A percentile compares a stretch with the other conserved stretches of the same genome.
Conservation (phyloP, 2,797 vertebrate species). For the Sebastes diploproa region DNA sequence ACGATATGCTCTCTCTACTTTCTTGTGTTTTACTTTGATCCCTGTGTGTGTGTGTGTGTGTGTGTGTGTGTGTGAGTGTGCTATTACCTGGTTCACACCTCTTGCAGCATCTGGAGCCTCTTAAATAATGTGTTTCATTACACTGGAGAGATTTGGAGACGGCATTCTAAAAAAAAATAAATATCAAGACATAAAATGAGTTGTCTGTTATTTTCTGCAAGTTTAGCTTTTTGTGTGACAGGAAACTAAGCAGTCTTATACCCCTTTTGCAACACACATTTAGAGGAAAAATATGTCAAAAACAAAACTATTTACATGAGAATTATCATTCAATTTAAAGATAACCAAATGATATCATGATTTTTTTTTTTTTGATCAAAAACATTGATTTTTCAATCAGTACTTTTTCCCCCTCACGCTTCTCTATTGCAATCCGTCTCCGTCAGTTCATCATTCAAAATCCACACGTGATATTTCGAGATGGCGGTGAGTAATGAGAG, state of each 20-base stretch:
- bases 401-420: neutral
- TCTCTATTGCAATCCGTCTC: neutral
- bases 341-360: neutral
- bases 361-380: neutral
- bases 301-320: neutral
- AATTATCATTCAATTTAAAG: neutral
- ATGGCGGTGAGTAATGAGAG: slow-evolving; percentile 56
- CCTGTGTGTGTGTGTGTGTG: neutral
- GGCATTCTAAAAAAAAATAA: slow-evolving; percentile 53
- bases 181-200: neutral
- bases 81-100: slow-evolving; percentile 81
- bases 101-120: slow-evolving; percentile 72
- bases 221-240: neutral
- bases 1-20: neutral
- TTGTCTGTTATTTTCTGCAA: neutral
- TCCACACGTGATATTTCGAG: slow-evolving; percentile 37
- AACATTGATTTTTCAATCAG: neutral
- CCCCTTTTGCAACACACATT: neutral
- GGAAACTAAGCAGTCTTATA: neutral
- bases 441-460: slow-evolving; percentile 8
- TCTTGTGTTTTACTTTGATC: neutral
- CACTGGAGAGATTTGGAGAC: slow-evolving; percentile 68
- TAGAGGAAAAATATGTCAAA: neutral
- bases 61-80: neutral
- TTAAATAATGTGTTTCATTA: slow-evolving; percentile 66